Percentiles rank a stretch among this genome's conserved stretches.
Evolutionary conservation across 1,140 invertebrate genomes (phyloP).

Genomic region (Drosophila arawakana): DNA sequence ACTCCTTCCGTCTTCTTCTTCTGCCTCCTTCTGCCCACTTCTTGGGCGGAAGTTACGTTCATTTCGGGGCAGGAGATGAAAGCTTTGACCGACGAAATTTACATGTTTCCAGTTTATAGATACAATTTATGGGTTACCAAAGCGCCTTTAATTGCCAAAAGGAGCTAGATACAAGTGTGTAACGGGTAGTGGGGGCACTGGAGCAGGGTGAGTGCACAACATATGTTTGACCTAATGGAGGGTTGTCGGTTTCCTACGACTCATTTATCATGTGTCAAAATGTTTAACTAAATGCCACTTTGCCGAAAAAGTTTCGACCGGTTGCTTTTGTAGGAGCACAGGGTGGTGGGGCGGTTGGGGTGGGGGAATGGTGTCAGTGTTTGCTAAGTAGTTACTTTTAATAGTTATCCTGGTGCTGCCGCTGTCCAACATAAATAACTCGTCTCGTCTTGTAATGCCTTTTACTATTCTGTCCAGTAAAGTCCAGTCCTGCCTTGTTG

Average conservation of each 20-base stretch:
- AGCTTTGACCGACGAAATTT: slow-evolving; percentile 27
- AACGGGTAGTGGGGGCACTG: neutral
- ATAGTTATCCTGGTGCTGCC: slow-evolving; percentile 65
- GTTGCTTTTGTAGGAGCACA: neutral
- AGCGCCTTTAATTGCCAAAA: slow-evolving; percentile 66
- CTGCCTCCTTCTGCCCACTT: neutral
- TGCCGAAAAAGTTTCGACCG: slow-evolving; percentile 67
- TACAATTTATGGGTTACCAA: slow-evolving; percentile 68
- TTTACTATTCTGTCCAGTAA: neutral
- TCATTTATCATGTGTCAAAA: slow-evolving; percentile 83
- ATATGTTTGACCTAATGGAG: slow-evolving; percentile 66
- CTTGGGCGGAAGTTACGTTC: slow-evolving; percentile 25
- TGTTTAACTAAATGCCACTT: slow-evolving; percentile 79
- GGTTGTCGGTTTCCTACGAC: slow-evolving; percentile 58
- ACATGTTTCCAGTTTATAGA: slow-evolving; percentile 39
- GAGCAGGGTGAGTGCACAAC: slow-evolving; percentile 3
- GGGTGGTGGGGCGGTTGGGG: no score
- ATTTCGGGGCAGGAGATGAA: neutral
- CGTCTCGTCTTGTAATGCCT: slow-evolving; percentile 12
- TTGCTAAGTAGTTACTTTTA: slow-evolving; percentile 83
- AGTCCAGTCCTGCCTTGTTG: neutral
- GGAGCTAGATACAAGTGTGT: slow-evolving; percentile 23
- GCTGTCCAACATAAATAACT: slow-evolving; percentile 75
- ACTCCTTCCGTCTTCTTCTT: neutral
- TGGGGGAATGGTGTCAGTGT: slow-evolving; percentile 40